Evolutionary conservation across 1,140 invertebrate species (phyloP).

Genomic region (Pinna nobilis): DNA sequence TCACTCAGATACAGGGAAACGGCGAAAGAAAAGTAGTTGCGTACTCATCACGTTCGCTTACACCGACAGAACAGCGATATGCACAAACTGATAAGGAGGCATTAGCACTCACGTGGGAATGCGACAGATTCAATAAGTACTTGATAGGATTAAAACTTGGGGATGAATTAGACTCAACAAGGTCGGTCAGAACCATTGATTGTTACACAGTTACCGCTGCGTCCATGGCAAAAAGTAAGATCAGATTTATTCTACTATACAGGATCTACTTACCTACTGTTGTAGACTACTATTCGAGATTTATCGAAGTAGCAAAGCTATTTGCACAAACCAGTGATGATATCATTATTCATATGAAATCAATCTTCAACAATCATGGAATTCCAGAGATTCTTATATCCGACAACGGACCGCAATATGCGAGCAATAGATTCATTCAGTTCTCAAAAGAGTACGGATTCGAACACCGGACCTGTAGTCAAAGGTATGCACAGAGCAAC

Average conservation of each 20-base stretch:
- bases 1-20: constrained; percentile 41
- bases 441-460: neutral
- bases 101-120: constrained; percentile 74
- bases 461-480: constrained; percentile 8
- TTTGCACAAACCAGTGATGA: constrained; percentile 43
- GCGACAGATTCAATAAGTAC: constrained; percentile 77
- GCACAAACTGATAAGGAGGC: constrained; percentile 78
- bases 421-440: neutral
- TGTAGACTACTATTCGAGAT: too few relatives aligned
- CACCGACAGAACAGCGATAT: constrained; percentile 74
- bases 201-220: too few relatives aligned
- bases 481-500: constrained; percentile 8
- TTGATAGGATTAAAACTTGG: constrained; percentile 66
- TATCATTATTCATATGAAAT: constrained; percentile 31
- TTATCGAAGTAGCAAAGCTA: too few relatives aligned
- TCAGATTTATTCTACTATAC: too few relatives aligned
- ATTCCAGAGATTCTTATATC: constrained; percentile 17
- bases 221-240: too few relatives aligned
- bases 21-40: constrained; percentile 58
- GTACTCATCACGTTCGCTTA: constrained; percentile 73
- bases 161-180: constrained; percentile 41
- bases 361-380: constrained; percentile 21
- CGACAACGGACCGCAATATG: neutral
- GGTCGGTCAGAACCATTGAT: too few relatives aligned
- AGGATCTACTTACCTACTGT: too few relatives aligned